phyloP scores from a whole-genome alignment of 2,888 invertebrate species.

The Campoplex capitator region DNA sequence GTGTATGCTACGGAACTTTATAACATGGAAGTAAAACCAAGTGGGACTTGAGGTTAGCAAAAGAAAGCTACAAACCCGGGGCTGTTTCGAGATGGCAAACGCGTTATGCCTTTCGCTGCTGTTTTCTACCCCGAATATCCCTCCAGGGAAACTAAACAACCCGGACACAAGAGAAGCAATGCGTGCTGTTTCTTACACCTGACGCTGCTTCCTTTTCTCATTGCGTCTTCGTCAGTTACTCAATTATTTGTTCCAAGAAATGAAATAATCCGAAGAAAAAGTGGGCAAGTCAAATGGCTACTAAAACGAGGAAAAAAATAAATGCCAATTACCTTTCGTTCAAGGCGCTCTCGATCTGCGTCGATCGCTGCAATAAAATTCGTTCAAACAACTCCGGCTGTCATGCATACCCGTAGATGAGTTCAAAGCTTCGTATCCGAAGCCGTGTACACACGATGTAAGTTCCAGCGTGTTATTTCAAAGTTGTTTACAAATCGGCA shows the following conservation, averaged over 20 bases:
- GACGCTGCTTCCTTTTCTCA: slow-evolving; percentile 21
- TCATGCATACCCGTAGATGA: background rate
- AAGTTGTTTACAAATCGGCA: slow-evolving; percentile 12
- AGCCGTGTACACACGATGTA: background rate
- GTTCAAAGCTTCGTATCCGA: background rate
- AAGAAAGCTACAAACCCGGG: slow-evolving; percentile 6
- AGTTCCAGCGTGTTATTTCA: background rate
- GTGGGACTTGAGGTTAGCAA: slow-evolving; percentile 57
- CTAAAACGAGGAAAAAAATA: background rate
- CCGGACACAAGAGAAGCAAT: slow-evolving; percentile 17
- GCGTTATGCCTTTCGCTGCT: slow-evolving; percentile 39
- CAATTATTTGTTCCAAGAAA: slow-evolving; percentile 27
- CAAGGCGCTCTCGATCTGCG: background rate
- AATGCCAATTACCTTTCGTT: background rate
- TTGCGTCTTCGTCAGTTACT: slow-evolving; percentile 14
- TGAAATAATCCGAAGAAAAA: background rate
- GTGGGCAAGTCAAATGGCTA: background rate
- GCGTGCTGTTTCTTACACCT: slow-evolving; percentile 27
- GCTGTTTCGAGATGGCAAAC: slow-evolving; percentile 34
- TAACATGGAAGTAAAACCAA: slow-evolving; percentile 77
- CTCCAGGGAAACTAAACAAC: slow-evolving; percentile 34
- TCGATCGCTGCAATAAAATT: background rate
- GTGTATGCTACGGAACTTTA: slow-evolving; percentile 77
- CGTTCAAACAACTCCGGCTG: background rate
- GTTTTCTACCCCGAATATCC: slow-evolving; percentile 37